Evolutionary conservation across 2,113 vertebrate species (phyloP).

Genomic region (Butorides virescens): DNA sequence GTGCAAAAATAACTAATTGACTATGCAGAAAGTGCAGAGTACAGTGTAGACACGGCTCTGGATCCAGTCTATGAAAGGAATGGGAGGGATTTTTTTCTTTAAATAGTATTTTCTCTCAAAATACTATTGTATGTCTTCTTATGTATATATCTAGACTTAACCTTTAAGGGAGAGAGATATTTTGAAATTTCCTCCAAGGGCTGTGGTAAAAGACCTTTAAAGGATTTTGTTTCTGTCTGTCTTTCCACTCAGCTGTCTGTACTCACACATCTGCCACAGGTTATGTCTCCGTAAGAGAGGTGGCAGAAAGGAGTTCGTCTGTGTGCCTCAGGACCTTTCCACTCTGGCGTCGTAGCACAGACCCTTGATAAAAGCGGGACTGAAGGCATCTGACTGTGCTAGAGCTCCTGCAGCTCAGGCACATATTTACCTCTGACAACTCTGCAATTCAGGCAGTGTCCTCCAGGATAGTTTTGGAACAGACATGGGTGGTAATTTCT

Average conservation of each 20-base stretch:
- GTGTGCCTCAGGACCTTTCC: not conserved
- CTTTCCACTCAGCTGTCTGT: not conserved
- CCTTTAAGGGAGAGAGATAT: not conserved
- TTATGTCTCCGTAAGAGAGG: not conserved
- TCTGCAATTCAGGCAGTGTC: not conserved
- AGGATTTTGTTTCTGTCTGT: not conserved
- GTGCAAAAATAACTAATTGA: not conserved
- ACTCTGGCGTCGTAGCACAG: fast-evolving
- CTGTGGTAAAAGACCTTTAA: not conserved
- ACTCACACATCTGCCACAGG: not conserved
- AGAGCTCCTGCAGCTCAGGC: not conserved
- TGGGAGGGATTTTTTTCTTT: not conserved
- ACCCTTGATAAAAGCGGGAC: not conserved
- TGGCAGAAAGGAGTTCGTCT: not conserved
- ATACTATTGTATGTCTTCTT: not conserved
- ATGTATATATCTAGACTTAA: not conserved
- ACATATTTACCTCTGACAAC: fast-evolving
- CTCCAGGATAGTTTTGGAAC: not conserved
- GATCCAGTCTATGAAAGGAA: not conserved
- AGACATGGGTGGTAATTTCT: not conserved
- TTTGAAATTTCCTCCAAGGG: not conserved
- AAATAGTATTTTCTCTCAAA: not conserved
- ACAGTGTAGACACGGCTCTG: not conserved
- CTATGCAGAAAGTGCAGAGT: not conserved
- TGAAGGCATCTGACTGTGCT: not conserved